Base-by-base conservation (phyloP, 2,797 vertebrate genomes). In the Leptoclinus maculatus region DNA sequence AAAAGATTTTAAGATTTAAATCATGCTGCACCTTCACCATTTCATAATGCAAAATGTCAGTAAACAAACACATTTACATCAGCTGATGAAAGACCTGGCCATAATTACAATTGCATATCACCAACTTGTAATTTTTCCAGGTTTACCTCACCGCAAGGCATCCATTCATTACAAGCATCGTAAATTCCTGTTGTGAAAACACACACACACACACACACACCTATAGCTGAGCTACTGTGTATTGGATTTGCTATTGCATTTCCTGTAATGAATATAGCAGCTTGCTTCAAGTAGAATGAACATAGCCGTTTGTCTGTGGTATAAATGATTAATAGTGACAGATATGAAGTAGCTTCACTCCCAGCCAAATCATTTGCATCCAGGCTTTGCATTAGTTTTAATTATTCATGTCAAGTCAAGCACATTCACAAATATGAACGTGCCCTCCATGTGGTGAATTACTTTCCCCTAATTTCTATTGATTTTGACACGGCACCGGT, bases 251-350 rank as follows among this genome's bases (percentile, higher is more conserved):
- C 85, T 65, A 60, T 78, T 79, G 68, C 82, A 80, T 88, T 85
- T 80, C 74, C 85, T 84, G 69, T 83, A 88, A 89, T 87, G 77
- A 85, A 73, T 66, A 58, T 23, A 83, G 74, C 67, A 57, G 78
- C 79, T 79, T 71, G 68, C 83, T 82, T 87, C 79, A 80, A 86
- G 83, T 82, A 63, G 72, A 88, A 83, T 85, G 51, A 89, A 84
- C 83, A 66, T 57, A 65, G 71, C 78, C 78, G 80, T 85, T 84
- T 89, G 74, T 88, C 85, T 89, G 84, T 80, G 72, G 71, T 80
- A 59, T 87, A 78, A 84, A 84, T 90, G 77, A 89, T 92, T 92
- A 83, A 91, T 83, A 71, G 87, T 87, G 90, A 92, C 89, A 85
- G 80, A 88, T 89, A 88, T 89, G 83, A 91, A 88, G 81, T 75